Evolutionary conservation across 2,888 invertebrate species (phyloP), one percentile per base, ranked within the genome.

Genomic region (Epinotia brunnichana): DNA sequence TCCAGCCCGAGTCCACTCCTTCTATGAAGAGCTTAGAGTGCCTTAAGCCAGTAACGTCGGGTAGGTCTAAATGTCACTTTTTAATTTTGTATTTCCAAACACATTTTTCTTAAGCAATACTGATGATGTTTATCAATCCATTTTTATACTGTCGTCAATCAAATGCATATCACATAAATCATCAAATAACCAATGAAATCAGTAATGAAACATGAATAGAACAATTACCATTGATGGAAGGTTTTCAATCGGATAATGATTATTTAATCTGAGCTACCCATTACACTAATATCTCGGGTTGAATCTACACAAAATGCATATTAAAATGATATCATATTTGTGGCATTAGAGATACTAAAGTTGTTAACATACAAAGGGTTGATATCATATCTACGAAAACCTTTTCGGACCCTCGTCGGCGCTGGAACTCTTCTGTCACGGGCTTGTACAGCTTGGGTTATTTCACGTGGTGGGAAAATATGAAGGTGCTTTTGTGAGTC

Each of bases 281-380:
- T 66, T 66, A 24, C 29, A 19, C 17, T 11, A 39, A 66, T 41
- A 54, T 59, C 53, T 17, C 44, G 35, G 24, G 54, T 54, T 48
- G n/a, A 15, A 48, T 67, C 9, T 57, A 48, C 9, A 35, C 35
- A 64, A 15, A 39, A 57, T 59, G 15, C 17, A 17, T 15, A 66
- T 59, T 60, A 54, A 54, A 54, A 66, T 60, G 53, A 71, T 67
- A 66, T 54, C 41, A 54, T 54, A 48, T 71, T 17, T 44, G 44
- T 54, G 39, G 54, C 17, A 61, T 54, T 67, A 60, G 24, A 68
- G 61, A 68, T 67, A 68, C 61, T 67, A 53, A 59, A 71, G 67
- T 62, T 68, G 51, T 68, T 72, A 54, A 61, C 56, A 56, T 35
- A 67, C 66, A 66, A 68, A 48, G 48, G 67, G 67, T 51, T 56